Evolutionary conservation across 2,888 invertebrate genomes (phyloP).

Genomic region (Minunthozetes semirufus): DNA sequence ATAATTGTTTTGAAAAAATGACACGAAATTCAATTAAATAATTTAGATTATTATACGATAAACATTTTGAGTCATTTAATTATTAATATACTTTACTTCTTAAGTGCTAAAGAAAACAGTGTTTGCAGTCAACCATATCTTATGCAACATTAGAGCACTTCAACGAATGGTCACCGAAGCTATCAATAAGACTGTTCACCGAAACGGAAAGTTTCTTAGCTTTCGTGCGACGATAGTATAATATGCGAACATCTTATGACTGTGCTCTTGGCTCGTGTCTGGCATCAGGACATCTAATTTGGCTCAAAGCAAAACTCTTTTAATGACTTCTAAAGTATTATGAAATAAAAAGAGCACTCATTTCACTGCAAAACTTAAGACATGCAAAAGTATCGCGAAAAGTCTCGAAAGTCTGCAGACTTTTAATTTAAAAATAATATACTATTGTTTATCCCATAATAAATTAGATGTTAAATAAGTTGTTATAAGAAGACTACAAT

Average conservation of each 20-base stretch:
- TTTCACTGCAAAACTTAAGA: background rate
- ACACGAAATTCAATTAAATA: too few relatives aligned
- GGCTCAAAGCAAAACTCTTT: constrained; percentile 20
- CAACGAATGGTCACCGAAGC: constrained; percentile 1
- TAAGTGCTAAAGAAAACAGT: background rate
- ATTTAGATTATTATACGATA: too few relatives aligned
- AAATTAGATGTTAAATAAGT: too few relatives aligned
- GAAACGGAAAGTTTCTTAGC: constrained; percentile 31
- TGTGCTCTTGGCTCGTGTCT: constrained; percentile 15
- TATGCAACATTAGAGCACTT: background rate
- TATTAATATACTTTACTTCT: too few relatives aligned
- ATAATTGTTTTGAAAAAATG: too few relatives aligned
- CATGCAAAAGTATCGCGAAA: too few relatives aligned
- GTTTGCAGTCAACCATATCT: background rate
- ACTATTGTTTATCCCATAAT: background rate
- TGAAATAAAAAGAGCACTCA: background rate
- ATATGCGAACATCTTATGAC: background rate
- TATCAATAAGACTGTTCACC: constrained; percentile 16
- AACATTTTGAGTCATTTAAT: too few relatives aligned
- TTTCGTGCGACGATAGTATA: background rate
- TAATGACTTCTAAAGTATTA: background rate
- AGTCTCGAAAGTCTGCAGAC: background rate
- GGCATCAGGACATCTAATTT: constrained; percentile 22
- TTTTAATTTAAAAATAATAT: constrained; percentile 3
- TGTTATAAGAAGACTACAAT: background rate